Evolutionary conservation across 2,888 invertebrate genomes (phyloP).

Genomic region (Pristionchus entomophagus): DNA sequence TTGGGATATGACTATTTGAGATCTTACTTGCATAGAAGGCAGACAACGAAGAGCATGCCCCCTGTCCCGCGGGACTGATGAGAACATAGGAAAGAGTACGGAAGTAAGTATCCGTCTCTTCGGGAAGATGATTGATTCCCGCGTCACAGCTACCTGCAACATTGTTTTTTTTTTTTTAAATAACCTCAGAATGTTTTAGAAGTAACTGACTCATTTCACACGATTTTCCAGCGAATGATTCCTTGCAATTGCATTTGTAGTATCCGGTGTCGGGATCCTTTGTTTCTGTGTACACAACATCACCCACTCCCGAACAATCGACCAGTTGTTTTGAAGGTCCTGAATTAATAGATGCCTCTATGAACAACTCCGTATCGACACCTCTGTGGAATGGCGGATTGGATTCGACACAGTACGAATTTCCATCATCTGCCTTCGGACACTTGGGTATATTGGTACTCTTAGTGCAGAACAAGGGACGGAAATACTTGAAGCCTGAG

Average conservation of each 20-base stretch:
- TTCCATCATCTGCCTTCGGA: neutral
- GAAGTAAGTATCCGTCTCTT: neutral
- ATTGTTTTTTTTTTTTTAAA: too few relatives aligned
- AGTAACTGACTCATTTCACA: neutral
- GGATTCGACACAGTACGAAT: neutral
- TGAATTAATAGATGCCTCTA: neutral
- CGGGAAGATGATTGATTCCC: neutral
- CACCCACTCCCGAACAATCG: conserved; percentile 6
- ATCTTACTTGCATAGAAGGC: neutral
- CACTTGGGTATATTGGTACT: neutral
- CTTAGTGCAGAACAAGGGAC: conserved; percentile 1
- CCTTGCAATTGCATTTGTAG: neutral
- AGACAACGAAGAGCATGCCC: neutral
- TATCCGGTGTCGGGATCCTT: neutral
- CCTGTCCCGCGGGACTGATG: neutral
- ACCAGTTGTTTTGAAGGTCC: neutral
- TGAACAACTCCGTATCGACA: neutral
- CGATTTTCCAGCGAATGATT: neutral
- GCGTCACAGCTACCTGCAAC: neutral
- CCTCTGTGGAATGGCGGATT: conserved; percentile 26
- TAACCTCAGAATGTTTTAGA: too few relatives aligned
- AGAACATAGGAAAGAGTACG: conserved; percentile 12
- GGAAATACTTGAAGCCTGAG: neutral
- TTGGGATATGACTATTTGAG: neutral
- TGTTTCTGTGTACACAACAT: neutral